These are phyloP conservation scores for Istiophorus platypterus DNA, from an alignment of 2,113 vertebrate species.

Conservation along the genomic window DNA sequence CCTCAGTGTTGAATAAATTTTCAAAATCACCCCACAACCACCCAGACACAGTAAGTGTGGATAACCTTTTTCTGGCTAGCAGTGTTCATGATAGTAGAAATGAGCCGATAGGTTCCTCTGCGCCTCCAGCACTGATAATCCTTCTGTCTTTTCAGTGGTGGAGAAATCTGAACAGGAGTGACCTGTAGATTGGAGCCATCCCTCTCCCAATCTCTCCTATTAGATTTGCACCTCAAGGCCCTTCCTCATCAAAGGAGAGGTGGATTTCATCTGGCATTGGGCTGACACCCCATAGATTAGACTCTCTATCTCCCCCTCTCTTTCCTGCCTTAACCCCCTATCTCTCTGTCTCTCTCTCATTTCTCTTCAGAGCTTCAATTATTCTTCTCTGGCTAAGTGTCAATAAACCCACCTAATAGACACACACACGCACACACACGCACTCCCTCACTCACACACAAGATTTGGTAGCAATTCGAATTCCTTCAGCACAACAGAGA, in stretches of 20 bases:
- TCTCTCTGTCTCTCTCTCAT: slow-evolving; percentile 50
- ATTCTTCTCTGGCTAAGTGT: slow-evolving; percentile 71
- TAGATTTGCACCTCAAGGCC: slow-evolving; percentile 70
- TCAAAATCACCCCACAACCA: not conserved
- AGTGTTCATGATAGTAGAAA: not conserved
- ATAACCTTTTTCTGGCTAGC: not conserved
- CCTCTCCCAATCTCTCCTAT: slow-evolving; percentile 68
- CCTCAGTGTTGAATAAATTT: not conserved
- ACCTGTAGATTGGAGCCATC: slow-evolving; percentile 74
- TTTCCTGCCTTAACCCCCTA: slow-evolving; percentile 44
- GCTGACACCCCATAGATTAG: slow-evolving; percentile 75
- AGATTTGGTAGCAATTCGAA: slow-evolving; percentile 30
- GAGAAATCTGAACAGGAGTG: slow-evolving; percentile 52
- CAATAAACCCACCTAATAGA: slow-evolving; percentile 60
- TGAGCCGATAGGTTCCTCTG: slow-evolving; percentile 6
- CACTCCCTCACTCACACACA: slow-evolving; percentile 14
- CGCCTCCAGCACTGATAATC: slow-evolving; percentile 50
- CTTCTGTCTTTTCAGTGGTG: slow-evolving; percentile 35
- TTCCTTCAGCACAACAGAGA: slow-evolving; percentile 50
- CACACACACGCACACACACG: slow-evolving; percentile 2
- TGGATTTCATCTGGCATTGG: slow-evolving; percentile 73
- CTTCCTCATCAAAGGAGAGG: slow-evolving; percentile 70
- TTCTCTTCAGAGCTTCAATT: slow-evolving; percentile 69
- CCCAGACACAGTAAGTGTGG: not conserved
- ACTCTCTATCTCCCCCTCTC: slow-evolving; percentile 60